Conservation (phyloP, 2,113 vertebrate species). For the Saguinus imperator region DNA sequence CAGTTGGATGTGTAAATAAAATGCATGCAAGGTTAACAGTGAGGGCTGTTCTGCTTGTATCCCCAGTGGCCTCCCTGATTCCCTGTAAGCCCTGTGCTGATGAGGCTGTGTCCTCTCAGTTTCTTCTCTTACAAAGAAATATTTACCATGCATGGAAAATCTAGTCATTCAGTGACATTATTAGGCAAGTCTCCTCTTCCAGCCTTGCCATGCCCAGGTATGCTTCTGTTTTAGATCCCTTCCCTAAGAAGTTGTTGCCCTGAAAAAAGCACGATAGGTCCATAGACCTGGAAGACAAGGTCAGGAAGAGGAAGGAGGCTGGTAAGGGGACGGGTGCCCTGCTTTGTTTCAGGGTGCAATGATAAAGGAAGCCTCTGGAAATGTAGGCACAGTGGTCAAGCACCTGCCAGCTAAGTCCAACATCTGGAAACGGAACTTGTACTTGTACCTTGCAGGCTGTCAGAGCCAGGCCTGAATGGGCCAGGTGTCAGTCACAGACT, state of each 20-base stretch:
- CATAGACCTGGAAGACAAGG: background rate
- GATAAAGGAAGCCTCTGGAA: background rate
- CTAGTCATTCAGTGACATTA: background rate
- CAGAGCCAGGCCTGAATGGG: background rate
- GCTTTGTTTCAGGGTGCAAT: background rate
- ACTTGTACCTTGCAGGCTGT: background rate
- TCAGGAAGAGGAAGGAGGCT: background rate
- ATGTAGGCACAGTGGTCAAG: rapidly evolving
- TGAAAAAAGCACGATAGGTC: too few relatives aligned
- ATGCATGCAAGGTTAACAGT: rapidly evolving
- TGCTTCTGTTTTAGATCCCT: background rate
- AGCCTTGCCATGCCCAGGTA: background rate
- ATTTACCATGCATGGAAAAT: background rate
- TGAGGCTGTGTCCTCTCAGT: background rate
- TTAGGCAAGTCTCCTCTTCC: background rate
- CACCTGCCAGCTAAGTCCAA: background rate
- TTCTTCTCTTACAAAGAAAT: background rate
- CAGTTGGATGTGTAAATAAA: background rate
- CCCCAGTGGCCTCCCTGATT: background rate
- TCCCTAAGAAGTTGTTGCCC: background rate
- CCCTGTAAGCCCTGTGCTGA: rapidly evolving
- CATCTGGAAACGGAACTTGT: background rate
- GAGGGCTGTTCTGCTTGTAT: too few relatives aligned
- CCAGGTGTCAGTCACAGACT: background rate
- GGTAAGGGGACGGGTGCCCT: rapidly evolving